Evolutionary conservation across 2,888 invertebrate species (phyloP), one percentile per base, ranked within the genome.

Genomic region (Aphodius sticticus): DNA sequence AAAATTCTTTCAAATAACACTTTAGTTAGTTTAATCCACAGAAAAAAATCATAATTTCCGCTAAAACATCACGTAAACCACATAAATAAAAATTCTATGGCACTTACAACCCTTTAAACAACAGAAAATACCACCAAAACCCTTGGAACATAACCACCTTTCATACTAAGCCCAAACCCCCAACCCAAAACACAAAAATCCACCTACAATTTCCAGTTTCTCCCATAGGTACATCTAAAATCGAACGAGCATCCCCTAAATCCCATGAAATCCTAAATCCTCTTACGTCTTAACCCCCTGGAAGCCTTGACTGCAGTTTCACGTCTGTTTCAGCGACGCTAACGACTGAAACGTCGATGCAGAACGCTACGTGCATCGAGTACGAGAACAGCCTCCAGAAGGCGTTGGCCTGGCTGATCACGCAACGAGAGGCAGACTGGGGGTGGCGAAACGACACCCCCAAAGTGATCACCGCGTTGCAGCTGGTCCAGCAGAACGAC

Each of bases 381-480:
- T 84, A 91, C 82, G 92, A 92, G 0, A 91, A 91, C 82, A 92
- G 93, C 78, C 90, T 93, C 80, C 93, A 93, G 85, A 92, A 92
- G 84, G 96, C 96, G 0, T 89, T 95, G 79, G 92, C 94, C 83
- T 96, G 95, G 92, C 89, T 96, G 26, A 91, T 94, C 86, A 92
- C 93, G 83, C 95, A 95, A 84, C 92, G 96, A 35, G 93, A 93
- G 84, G 90, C 92, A 2, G 94, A 96, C 87, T 95, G 94, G 91
- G 96, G 96, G 6, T 96, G 96, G 95, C 94, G 93, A 69, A 95
- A 95, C 84, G 96, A 96, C 86, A 96, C 96, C 0, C 95, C 96
- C 82, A 94, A 95, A 85, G 96, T 95, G 2, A 92, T 96, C 86
- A 91, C 96, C 70, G 95, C 96, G 53, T 91, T 96, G 79, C 94